Evolutionary conservation across 2,797 vertebrate species (phyloP).

Genomic region (Heterohyrax brucei): DNA sequence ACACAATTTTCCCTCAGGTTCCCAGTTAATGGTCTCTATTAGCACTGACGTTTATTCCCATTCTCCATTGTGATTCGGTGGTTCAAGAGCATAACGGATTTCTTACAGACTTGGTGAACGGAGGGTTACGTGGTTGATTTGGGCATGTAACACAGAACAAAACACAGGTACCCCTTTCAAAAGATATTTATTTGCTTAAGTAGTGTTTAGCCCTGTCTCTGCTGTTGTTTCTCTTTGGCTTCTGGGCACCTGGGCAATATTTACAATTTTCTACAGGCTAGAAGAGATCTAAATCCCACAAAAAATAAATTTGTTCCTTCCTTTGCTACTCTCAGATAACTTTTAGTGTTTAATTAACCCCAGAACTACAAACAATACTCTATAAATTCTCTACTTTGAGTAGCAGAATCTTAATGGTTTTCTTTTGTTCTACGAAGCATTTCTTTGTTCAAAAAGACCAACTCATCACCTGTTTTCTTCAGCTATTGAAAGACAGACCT

Average conservation of each 20-base stretch:
- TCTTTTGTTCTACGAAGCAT: conserved; percentile 56
- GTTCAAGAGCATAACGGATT: background rate
- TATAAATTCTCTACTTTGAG: conserved; percentile 61
- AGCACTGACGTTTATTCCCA: background rate
- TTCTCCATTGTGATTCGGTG: background rate
- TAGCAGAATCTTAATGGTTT: conserved; percentile 7
- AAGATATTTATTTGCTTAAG: background rate
- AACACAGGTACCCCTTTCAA: background rate
- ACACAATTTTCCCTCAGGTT: background rate
- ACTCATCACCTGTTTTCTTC: background rate
- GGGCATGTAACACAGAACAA: background rate
- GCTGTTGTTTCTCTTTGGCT: background rate
- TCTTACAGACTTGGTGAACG: background rate
- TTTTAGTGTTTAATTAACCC: conserved; percentile 77
- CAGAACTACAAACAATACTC: conserved; percentile 55
- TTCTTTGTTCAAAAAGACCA: conserved; percentile 59
- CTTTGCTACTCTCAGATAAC: conserved; percentile 31
- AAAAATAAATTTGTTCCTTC: conserved; percentile 54
- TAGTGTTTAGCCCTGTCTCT: accelerated
- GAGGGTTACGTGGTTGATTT: background rate
- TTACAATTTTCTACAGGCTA: background rate
- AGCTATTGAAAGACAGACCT: conserved; percentile 32
- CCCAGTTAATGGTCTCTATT: background rate
- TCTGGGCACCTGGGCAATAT: background rate
- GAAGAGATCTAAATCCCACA: background rate